Evolutionary conservation across 2,113 vertebrate genomes (phyloP).

Genomic region (Sinosuthora webbiana): DNA sequence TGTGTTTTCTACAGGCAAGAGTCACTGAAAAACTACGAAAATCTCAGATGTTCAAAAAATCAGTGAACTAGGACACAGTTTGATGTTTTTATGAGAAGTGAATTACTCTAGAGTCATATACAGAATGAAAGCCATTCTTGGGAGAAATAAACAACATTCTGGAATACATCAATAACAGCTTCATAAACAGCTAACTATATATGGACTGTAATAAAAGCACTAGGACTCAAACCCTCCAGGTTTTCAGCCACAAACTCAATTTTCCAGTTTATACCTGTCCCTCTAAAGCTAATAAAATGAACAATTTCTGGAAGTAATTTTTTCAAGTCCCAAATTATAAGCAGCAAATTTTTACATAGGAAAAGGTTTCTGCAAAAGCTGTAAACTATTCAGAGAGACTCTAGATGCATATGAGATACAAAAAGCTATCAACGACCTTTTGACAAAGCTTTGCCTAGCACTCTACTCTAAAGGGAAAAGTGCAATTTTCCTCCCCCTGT

Average conservation of each 20-base stretch:
- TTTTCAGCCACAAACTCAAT: slow-evolving; percentile 3
- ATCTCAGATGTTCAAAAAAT: background rate
- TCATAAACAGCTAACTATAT: background rate
- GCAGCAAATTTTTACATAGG: background rate
- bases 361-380: background rate
- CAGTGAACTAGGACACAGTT: background rate
- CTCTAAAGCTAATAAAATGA: background rate
- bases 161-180: background rate
- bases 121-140: background rate
- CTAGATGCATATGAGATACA: background rate
- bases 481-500: background rate
- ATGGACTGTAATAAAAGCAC: background rate
- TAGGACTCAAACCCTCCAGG: background rate
- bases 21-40: background rate
- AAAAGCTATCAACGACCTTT: background rate
- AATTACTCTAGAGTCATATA: background rate
- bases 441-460: background rate
- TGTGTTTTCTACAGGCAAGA: background rate
- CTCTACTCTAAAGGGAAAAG: background rate
- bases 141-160: slow-evolving; percentile 14
- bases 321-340: background rate
- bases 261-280: background rate
- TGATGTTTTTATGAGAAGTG: background rate
- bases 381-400: background rate
- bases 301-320: background rate